Conservation (phyloP, 1,140 invertebrate genomes). For the Bombus cullumanus region DNA sequence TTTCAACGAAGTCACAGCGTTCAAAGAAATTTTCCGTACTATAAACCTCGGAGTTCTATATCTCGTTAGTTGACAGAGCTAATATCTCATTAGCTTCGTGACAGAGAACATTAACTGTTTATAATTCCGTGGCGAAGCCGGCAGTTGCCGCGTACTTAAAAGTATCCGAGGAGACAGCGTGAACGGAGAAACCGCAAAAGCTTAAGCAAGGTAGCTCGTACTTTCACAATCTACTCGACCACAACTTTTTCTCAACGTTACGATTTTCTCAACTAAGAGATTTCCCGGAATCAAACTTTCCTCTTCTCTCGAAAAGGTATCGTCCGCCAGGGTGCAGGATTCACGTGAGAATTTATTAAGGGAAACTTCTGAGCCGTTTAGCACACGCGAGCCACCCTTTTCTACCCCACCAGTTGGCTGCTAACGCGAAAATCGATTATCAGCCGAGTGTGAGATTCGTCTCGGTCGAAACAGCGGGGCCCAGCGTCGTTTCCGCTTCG, state of each 20-base stretch:
- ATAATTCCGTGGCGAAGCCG: conserved; percentile 46
- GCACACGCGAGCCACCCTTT: neutral
- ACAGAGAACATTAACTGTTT: conserved; percentile 32
- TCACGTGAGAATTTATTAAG: conserved; percentile 62
- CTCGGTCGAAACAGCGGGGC: conserved; percentile 34
- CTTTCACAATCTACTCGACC: conserved; percentile 3
- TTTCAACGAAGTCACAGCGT: neutral
- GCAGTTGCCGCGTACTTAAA: conserved; percentile 36
- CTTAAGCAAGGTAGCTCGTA: conserved; percentile 17
- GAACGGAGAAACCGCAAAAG: conserved; percentile 33
- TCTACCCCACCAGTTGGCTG: neutral
- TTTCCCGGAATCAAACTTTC: conserved; percentile 49
- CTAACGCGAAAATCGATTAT: conserved; percentile 62
- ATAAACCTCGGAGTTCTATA: neutral
- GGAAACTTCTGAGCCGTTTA: conserved; percentile 67
- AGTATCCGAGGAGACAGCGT: conserved; percentile 30
- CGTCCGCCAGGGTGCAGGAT: conserved; percentile 8
- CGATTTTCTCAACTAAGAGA: conserved; percentile 59
- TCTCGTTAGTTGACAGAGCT: no score
- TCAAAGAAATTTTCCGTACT: neutral
- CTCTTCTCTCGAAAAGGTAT: conserved; percentile 27
- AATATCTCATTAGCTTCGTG: neutral
- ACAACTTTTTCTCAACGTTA: conserved; percentile 7
- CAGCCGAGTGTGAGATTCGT: conserved; percentile 61
- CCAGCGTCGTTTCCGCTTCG: conserved; percentile 1